Base-by-base conservation (phyloP, 2,113 vertebrate genomes). In the Nibea albiflora region DNA sequence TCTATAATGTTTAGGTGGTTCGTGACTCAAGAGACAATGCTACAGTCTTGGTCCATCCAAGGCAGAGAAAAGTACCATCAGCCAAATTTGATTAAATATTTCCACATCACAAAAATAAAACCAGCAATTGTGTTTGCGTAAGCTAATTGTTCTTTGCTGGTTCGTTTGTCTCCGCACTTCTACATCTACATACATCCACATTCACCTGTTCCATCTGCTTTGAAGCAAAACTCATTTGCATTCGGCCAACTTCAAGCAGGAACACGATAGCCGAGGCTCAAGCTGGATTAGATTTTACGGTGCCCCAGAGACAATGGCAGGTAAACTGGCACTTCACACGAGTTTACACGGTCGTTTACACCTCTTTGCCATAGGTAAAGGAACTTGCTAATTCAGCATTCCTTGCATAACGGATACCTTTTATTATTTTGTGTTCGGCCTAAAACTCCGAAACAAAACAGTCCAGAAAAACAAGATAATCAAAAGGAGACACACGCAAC, bases 221-320 rank as follows among this genome's bases (percentile, higher is more conserved):
- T 87, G 52, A 78, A 81, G 80, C 54, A 46, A 22, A 73, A 42
- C 57, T 84, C n/a, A 83, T 90, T 91, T 85, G 76, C 65, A 89
- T 85, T 54, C 73, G 73, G 71, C 79, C 65, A 60, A 67, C n/a
- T 63, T 64, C 19, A 78, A 85, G 65, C 57, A 58, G 54, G 53
- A 73, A 52, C 47, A 70, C 17, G 17, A 47, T 61, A 81, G 67
- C 46, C 28, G 0, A 69, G 60, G 54, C 72, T 89, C 76, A 88
- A 80, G 74, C 39, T 8, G 74, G 75, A 92, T 85, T 84, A 78
- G 67, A 83, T 81, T 65, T 83, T 85, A 77, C 89, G 62, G 44
- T 80, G 69, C 85, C 87, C 77, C 61, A 46, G 90, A 86, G 80
- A 86, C 81, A 83, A 69, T 75, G 83, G 65, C 85, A 85, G 88